Evolutionary conservation across 2,888 invertebrate species (phyloP), one percentile per base, ranked within the genome.

Genomic region (Noctua janthe): DNA sequence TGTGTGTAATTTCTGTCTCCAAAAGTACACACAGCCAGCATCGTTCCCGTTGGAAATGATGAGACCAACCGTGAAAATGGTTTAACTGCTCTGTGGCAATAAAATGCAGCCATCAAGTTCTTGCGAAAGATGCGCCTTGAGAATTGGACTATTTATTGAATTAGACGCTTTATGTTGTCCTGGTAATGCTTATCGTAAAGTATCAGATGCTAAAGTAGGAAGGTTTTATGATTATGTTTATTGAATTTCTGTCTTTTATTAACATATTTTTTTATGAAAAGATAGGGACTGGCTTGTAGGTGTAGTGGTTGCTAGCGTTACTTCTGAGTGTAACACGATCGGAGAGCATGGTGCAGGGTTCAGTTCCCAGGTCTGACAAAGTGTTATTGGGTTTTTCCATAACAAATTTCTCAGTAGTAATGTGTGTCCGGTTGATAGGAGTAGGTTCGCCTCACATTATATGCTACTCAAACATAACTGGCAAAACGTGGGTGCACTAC

Each of bases 21-120:
- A 0, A 70, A 80, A 84, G 74, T 81, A 76, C 49, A 78, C 78
- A 81, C 76, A 81, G 78, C 71, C 72, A 86, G 74, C 74, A 83
- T 77, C 59, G 71, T 80, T 84, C 86, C 85, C 85, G 86, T 85
- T 86, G 74, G 82, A 77, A 83, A 88, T 83, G 79, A 88, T 85
- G 90, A 88, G 85, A 77, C 89, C 88, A 91, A 80, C 89, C 90
- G 89, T 91, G 90, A 89, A 90, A 92, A 91, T 89, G 90, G 91
- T 90, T 93, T 92, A 91, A 93, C 92, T 91, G 83, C 84, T 81
- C 85, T 81, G 90, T 49, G 87, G 92, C 88, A 91, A 93, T 92
- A 93, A 93, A 92, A 90, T 92, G 92, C 93, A 92, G 90, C 87
- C 90, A 91, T 91, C 90, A 92, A 92, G 83, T 79, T 84, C 88